A percentile compares a stretch with the other conserved stretches of the same genome.
phyloP scores from a whole-genome alignment of 2,113 vertebrate genomes.

The Leucosticte australis region DNA sequence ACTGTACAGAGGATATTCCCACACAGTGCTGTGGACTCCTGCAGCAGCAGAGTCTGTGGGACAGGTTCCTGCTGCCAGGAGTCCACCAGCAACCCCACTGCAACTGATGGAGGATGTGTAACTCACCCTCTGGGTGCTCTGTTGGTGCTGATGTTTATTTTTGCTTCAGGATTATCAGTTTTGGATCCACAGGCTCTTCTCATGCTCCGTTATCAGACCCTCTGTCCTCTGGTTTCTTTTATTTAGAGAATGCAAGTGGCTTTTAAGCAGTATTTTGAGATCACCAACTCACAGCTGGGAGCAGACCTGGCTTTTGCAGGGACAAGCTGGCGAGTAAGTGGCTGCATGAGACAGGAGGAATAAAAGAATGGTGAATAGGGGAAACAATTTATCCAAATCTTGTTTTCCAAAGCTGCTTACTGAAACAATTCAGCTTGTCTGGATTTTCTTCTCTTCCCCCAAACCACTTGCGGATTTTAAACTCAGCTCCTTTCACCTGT shows the following conservation, averaged over 20 bases:
- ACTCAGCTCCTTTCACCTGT: neutral
- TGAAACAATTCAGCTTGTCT: neutral
- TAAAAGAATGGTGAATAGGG: neutral
- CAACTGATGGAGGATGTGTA: accelerated
- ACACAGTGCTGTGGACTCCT: neutral
- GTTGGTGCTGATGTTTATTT: neutral
- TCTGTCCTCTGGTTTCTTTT: neutral
- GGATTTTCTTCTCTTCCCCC: neutral
- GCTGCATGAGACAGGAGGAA: neutral
- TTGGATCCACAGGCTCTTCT: neutral
- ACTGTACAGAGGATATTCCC: neutral
- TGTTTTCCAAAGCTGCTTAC: neutral
- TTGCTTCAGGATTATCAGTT: neutral
- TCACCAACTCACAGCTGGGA: neutral
- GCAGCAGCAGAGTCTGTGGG: neutral
- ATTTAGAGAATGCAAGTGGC: neutral
- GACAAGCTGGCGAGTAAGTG: neutral
- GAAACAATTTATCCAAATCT: neutral
- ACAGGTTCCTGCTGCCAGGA: neutral
- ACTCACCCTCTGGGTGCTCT: neutral
- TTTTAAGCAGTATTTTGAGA: neutral
- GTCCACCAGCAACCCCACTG: neutral
- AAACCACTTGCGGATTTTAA: neutral
- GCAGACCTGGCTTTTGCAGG: neutral
- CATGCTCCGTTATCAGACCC: neutral